Evolutionary conservation across 1,140 invertebrate species (phyloP), one percentile per base, ranked within the genome.

Genomic region (Lordiphosa collinella): DNA sequence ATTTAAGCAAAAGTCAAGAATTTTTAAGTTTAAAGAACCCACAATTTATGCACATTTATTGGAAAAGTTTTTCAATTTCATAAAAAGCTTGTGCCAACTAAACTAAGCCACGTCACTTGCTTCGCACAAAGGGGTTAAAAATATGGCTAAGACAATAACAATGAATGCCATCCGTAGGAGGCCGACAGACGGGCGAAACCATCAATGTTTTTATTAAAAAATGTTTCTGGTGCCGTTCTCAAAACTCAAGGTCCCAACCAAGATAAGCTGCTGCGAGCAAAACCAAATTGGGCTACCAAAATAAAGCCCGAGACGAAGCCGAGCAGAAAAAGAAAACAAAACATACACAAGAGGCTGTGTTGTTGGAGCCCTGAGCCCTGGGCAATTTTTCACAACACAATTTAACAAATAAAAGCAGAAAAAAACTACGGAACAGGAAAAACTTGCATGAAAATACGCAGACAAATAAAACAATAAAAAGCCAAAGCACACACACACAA

Each of bases 381-480:
- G 61, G 76, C 76, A 58, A 82, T 76, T 84, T 82, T 82, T 84
- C 72, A 84, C 76, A 76, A 82, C 67, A 84, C 78, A 84, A 76
- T 84, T 82, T 82, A 82, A 78, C 76, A 82, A 82, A 82, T 82
- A 82, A 82, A 84, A 82, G 66, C 58, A 54, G 50, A 53, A 40
- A 67, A 76, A 76, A 76, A 71, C 69, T 29, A 29, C 25, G 25
- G 65, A 82, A 54, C 49, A 65, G 50, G 51, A 65, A 74, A 73
- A 82, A 82, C 74, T 80, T 67, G 53, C 46, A 53, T 50, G 44
- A 29, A 41, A 47, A 47, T 53, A 47, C 63, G 53, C 70, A 71
- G 57, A 82, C 66, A 82, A 82, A 82, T 82, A 82, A 82, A 82
- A 82, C 78, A 82, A 82, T 82, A 82, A 84, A 82, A 76, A 54